Percentiles rank a stretch among this genome's conserved stretches.
Conservation (phyloP, 2,888 invertebrate genomes). For the Cinara cedri region DNA sequence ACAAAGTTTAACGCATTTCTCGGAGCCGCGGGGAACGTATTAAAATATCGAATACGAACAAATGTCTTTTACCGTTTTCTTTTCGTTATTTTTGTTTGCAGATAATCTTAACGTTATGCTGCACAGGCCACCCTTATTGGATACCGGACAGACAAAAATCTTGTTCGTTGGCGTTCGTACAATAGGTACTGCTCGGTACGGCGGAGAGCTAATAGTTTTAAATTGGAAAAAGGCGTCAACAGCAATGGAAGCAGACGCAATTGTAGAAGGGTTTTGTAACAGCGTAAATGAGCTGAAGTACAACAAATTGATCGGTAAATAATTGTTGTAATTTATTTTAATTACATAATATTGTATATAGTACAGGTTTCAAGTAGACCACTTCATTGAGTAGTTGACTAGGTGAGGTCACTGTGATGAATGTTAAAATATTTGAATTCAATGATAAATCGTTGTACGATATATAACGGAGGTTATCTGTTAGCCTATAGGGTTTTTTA, state of each 20-base stretch:
- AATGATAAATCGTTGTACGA: no score
- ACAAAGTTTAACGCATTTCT: constrained; percentile 40
- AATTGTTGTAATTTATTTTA: not conserved
- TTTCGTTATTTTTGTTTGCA: not conserved
- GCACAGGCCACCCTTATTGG: not conserved
- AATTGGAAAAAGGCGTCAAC: constrained; percentile 18
- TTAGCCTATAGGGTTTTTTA: no score
- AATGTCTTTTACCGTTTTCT: no score
- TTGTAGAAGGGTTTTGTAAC: constrained; percentile 61
- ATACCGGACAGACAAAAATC: not conserved
- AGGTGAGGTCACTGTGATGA: no score
- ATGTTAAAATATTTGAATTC: no score
- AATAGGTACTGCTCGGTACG: not conserved
- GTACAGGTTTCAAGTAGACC: constrained; percentile 10
- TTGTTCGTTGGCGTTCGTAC: not conserved
- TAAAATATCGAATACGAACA: constrained; percentile 1
- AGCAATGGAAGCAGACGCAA: constrained; percentile 61
- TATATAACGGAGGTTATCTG: no score
- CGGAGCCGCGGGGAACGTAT: constrained; percentile 1
- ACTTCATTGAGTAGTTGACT: constrained; percentile 11
- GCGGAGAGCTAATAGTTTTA: not conserved
- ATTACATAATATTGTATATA: not conserved
- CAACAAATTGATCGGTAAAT: constrained; percentile 60
- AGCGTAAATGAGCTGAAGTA: constrained; percentile 61
- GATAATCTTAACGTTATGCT: not conserved